Evolutionary conservation across 35 echinoderm and acorn worm species (phyloP), one percentile per base, ranked within the genome.

Genomic region (Heliocidaris tuberculata): DNA sequence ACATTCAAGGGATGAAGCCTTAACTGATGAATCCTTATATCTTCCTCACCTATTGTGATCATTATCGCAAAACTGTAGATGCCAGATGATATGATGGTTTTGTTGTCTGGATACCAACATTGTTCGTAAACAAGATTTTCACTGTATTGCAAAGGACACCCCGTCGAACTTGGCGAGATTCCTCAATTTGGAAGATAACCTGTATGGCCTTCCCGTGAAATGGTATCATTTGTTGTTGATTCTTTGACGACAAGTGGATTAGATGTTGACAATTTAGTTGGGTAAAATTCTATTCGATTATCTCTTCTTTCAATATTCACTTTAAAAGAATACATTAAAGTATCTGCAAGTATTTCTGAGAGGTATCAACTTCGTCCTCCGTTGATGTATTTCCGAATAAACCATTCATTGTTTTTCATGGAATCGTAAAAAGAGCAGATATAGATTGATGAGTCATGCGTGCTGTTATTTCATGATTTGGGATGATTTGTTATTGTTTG

Each of bases 71-170:
- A 78, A n/a, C 8, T 21, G 21, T n/a, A 78, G 52, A 78, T 78
- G 19, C 27, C 65, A 78, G 65, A 78, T 78, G 27, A 78, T 78
- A 7, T 78, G 19, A n/a, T 78, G 65, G 2, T 78, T 78, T 2
- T 78, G 65, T 78, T 78, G 65, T 78, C 65, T 78, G 65, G 21
- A 24, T 78, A 78, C 65, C 2, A 78, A 78, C 19, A 27, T 78
- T 78, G 65, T 78, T 78, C 65, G 65, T 78, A 78, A 78, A 78
- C 65, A 78, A 78, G 27, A 78, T 78, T 78, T 78, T 78, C 65
- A 27, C 6, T 78, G 17, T 7, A 24, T 78, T n/a, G 65, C 65
- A 24, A 78, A 78, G 65, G 65, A 78, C 65, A 78, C 65, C 27
- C 21, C 21, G 21, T 78, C 65, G 65, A 78, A 78, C 65, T 78